A percentile compares a stretch with the other conserved stretches of the same genome.
Conservation (phyloP, 2,888 invertebrate species). For the Thelaira solivaga region DNA sequence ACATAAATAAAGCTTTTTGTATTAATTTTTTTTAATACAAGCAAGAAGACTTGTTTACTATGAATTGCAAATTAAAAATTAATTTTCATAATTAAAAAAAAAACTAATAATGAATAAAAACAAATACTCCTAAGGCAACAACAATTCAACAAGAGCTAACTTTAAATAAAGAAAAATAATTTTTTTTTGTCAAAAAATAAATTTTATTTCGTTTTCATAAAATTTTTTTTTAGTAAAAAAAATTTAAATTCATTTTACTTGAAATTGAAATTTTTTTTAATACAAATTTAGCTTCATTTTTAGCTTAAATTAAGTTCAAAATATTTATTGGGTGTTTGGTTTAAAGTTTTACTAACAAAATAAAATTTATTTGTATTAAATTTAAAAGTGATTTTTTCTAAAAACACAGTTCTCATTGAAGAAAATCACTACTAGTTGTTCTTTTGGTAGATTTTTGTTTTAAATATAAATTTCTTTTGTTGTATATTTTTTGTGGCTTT, state of each 20-base stretch:
- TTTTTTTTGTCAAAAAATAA: too few species aligned
- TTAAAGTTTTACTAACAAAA: conserved; percentile 50
- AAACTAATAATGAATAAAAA: conserved; percentile 16
- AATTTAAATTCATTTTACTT: not conserved
- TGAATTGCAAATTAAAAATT: too few species aligned
- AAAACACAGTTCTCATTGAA: not conserved
- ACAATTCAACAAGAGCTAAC: conserved; percentile 71
- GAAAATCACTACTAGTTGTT: not conserved
- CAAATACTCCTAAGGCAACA: conserved; percentile 65
- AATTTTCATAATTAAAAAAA: not conserved
- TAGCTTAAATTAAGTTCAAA: not conserved
- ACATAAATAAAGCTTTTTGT: too few species aligned
- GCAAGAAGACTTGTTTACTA: too few species aligned
- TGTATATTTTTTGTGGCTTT: conserved; percentile 24
- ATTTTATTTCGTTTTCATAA: not conserved
- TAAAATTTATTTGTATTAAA: not conserved
- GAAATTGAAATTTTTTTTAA: not conserved
- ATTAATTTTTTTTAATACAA: too few species aligned
- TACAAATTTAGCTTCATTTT: not conserved
- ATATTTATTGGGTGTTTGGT: conserved; percentile 47
- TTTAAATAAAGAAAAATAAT: too few species aligned
- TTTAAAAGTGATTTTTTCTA: not conserved
- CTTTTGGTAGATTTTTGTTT: conserved; percentile 16
- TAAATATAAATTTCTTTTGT: too few species aligned
- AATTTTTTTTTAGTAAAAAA: not conserved